Evolutionary conservation across 2,888 invertebrate genomes (phyloP).

Genomic region (Julus scandinavius): DNA sequence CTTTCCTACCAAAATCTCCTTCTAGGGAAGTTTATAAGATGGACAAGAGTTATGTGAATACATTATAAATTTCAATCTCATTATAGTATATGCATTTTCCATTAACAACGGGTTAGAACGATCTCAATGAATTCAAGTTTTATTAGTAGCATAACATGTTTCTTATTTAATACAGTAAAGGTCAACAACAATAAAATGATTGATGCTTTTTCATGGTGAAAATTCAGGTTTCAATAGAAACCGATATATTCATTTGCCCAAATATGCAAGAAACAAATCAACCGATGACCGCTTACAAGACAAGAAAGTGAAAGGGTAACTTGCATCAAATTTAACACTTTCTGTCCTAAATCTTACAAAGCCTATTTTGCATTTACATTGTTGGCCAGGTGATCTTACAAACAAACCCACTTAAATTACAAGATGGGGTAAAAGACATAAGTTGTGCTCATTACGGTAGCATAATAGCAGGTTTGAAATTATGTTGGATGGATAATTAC

Average conservation of each 20-base stretch:
- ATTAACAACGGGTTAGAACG: too few relatives aligned
- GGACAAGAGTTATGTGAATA: too few relatives aligned
- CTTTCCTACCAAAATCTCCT: too few relatives aligned
- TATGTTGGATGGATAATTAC: too few relatives aligned
- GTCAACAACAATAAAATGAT: not conserved
- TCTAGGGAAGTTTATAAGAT: too few relatives aligned
- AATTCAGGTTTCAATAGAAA: not conserved
- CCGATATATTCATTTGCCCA: not conserved
- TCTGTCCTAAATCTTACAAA: not conserved
- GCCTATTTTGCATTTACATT: not conserved
- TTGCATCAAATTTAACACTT: not conserved
- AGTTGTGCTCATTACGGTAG: not conserved
- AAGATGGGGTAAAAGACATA: not conserved
- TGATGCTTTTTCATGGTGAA: not conserved
- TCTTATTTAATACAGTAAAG: not conserved
- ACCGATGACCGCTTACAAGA: not conserved
- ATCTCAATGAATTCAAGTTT: not conserved
- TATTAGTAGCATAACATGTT: not conserved
- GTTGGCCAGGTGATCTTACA: not conserved
- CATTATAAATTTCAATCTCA: too few relatives aligned
- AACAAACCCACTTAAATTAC: not conserved
- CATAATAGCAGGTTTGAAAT: not conserved
- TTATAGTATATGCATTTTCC: too few relatives aligned
- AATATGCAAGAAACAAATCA: not conserved
- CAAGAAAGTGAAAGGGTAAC: not conserved